Base-by-base conservation (phyloP, 64 coral and sea anemone species). In the Hydrozoanthus tunicans region DNA sequence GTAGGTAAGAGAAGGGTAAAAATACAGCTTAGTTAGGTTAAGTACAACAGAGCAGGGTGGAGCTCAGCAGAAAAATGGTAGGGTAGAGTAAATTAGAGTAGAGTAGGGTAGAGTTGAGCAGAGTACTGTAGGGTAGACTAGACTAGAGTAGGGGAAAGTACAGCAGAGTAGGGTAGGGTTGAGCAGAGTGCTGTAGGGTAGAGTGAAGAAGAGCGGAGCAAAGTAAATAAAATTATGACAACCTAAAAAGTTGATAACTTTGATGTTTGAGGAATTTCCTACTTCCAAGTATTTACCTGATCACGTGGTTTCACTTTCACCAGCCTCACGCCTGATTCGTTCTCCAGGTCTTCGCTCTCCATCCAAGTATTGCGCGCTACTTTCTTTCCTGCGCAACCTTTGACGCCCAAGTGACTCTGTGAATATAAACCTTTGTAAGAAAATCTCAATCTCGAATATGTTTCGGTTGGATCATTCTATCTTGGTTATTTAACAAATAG, bases 271-370 rank as follows among this genome's bases (percentile, higher is more conserved):
- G 32, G 32, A 43, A 43, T 43, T 43, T 2, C 32, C 32, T 43
- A 43, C 32, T 43, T 43, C 13, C 15, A 70, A 56, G 13, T 57
- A 15, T 56, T 3, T 86, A 86, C 83, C 83, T 86, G 65, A 54
- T 86, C 83, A 73, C 54, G 83, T 86, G 83, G 83, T 43, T 86
- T 86, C 5, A 86, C 83, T 58, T 65, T 58, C 66, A 86, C 66
- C 9, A 86, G 24, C 10, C 53, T 86, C 53, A 86, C 67, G 66
- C 83, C 83, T 9, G 66, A 20, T 10, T 71, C 83, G 26, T 67
- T 67, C 2, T 67, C 68, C 17, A 71, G 6, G n/a, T 56, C n/a
- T 12, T 73, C 55, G 1, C 65, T 86, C 12, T 86, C 83, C 24
- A 86, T 12, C 83, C 83, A 86, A 55, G 83, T 86, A 56, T 86